Evolutionary conservation across 2,888 invertebrate genomes (phyloP).

Genomic region (Caenorhabditis becei): DNA sequence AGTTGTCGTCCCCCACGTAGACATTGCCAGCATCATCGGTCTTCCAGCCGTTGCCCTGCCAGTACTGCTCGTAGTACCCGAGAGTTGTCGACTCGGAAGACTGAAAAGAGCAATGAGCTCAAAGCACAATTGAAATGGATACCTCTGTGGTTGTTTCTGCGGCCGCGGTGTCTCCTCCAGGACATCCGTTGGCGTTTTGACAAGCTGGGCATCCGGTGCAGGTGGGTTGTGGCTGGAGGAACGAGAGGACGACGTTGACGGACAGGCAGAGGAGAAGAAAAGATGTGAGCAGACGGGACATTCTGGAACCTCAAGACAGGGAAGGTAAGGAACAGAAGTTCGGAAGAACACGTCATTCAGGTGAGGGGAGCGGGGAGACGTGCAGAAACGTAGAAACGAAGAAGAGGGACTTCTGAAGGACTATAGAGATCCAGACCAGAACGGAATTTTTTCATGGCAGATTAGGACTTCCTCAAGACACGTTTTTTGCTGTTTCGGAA

Average conservation of each 20-base stretch:
- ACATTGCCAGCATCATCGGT: conserved; percentile 62
- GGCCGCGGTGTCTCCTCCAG: conserved; percentile 38
- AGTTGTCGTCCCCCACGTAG: conserved; percentile 59
- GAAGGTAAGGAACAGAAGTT: background rate
- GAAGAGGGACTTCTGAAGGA: too few species aligned
- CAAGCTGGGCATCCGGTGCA: conserved; percentile 57
- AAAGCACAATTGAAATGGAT: conserved; percentile 41
- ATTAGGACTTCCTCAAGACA: too few species aligned
- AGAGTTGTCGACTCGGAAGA: conserved; percentile 47
- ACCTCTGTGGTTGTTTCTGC: conserved; percentile 44
- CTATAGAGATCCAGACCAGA: too few species aligned
- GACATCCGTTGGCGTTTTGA: conserved; percentile 61
- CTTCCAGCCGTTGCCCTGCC: conserved; percentile 57
- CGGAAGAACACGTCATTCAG: background rate
- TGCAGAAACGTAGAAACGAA: too few species aligned
- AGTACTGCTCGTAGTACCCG: conserved; percentile 51
- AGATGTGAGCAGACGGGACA: conserved; percentile 11
- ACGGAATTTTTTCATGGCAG: too few species aligned
- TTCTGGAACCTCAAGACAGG: conserved; percentile 27
- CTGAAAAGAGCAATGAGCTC: conserved; percentile 42
- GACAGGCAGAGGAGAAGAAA: conserved; percentile 26
- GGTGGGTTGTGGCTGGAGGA: conserved; percentile 50
- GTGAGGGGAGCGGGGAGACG: too few species aligned
- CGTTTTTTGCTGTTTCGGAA: too few species aligned
- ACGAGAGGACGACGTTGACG: conserved; percentile 29